These are phyloP conservation scores for Phallusia fumigata DNA, from an alignment of 23 tunicate species.

Conservation along the genomic window DNA sequence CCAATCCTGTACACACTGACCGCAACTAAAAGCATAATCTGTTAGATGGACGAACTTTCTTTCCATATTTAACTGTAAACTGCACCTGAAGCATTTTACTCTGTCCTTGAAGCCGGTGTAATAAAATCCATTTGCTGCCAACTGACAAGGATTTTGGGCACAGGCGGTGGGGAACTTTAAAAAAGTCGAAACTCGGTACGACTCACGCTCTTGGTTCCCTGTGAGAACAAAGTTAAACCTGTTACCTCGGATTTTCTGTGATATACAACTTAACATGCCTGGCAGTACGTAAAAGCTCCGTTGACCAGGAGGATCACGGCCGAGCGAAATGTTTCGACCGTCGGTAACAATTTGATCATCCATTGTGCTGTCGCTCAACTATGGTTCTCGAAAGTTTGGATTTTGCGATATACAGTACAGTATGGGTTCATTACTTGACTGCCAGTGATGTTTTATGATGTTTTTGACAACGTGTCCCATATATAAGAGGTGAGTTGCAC, in stretches of 20 bases:
- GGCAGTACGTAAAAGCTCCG: not conserved
- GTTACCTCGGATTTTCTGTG: not conserved
- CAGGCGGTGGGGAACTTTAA: not conserved
- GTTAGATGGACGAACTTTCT: not conserved
- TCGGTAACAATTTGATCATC: not conserved
- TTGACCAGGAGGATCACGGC: not conserved
- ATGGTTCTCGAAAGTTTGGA: too few species aligned
- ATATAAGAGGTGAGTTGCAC: too few species aligned
- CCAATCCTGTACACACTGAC: constrained; percentile 35
- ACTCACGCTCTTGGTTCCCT: constrained; percentile 8
- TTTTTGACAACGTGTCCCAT: too few species aligned
- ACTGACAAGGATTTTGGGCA: not conserved
- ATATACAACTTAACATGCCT: not conserved
- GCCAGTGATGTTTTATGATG: too few species aligned
- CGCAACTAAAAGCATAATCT: constrained; percentile 18
- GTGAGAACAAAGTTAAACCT: not conserved
- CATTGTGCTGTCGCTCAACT: not conserved
- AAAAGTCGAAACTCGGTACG: constrained; percentile 15
- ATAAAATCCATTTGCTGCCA: constrained; percentile 27
- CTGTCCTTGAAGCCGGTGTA: constrained; percentile 29
- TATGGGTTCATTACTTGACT: too few species aligned
- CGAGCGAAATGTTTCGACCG: not conserved
- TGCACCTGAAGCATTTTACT: constrained; percentile 35
- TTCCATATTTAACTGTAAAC: not conserved
- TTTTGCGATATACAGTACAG: too few species aligned